phyloP scores from a whole-genome alignment of 2,888 invertebrate genomes.

The Sclerodermus sp. region DNA sequence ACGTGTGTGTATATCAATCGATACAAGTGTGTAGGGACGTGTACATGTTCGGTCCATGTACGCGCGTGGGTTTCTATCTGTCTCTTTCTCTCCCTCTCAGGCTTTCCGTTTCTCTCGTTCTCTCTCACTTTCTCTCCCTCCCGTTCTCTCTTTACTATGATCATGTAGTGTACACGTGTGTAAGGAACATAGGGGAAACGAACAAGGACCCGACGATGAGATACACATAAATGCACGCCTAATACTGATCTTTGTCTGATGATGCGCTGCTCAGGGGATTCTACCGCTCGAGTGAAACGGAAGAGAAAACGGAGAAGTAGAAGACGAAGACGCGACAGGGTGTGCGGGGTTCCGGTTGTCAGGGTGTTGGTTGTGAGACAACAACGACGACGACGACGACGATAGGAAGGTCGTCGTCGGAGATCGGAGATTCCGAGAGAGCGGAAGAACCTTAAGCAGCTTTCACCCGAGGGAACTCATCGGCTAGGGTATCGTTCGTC shows the following conservation, averaged over 20 bases:
- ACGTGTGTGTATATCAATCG: constrained; percentile 20
- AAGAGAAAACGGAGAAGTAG: too few species aligned
- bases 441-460: too few species aligned
- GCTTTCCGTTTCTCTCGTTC: neutral
- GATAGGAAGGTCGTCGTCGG: too few species aligned
- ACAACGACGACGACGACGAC: too few species aligned
- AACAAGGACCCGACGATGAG: neutral
- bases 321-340: too few species aligned
- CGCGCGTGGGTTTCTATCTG: neutral
- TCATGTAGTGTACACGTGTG: neutral
- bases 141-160: constrained; percentile 6
- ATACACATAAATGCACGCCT: constrained; percentile 16
- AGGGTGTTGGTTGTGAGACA: too few species aligned
- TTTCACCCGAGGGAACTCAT: too few species aligned
- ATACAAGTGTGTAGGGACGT: too few species aligned
- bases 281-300: too few species aligned
- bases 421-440: too few species aligned
- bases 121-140: constrained; percentile 3
- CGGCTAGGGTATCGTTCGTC: too few species aligned
- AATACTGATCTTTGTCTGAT: constrained; percentile 30
- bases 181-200: neutral
- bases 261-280: neutral
- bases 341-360: too few species aligned
- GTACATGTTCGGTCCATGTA: neutral
- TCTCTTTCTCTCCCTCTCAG: neutral